A percentile compares a stretch with the other conserved stretches of the same genome.
Evolutionary conservation across 2,797 vertebrate genomes (phyloP).

Genomic region (Champsocephalus gunnari): DNA sequence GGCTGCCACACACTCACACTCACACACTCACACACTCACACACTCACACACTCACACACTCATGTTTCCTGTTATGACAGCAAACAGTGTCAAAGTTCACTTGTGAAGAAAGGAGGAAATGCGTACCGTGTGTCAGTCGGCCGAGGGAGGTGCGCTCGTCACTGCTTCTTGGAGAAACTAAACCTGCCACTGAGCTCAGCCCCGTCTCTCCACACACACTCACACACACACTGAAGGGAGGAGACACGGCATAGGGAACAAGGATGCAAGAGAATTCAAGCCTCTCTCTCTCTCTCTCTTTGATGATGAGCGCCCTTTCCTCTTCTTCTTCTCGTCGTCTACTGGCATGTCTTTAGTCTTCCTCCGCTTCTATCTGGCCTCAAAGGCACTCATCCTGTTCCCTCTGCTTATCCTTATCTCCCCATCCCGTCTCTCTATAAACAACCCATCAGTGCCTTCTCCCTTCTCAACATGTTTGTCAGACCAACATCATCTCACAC

Average conservation of each 20-base stretch:
- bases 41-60: constrained; percentile 13
- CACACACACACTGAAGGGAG: constrained; percentile 47
- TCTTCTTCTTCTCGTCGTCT: constrained; percentile 13
- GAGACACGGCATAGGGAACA: constrained; percentile 53
- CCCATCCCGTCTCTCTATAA: not conserved
- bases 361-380: constrained; percentile 17
- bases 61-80: constrained; percentile 27
- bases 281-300: constrained; percentile 22
- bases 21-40: constrained; percentile 10
- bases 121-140: constrained; percentile 51
- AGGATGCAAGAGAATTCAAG: constrained; percentile 35
- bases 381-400: not conserved
- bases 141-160: constrained; percentile 33
- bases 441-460: not conserved
- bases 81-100: constrained; percentile 16
- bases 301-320: constrained; percentile 18
- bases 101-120: constrained; percentile 57
- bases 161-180: constrained; percentile 46
- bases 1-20: not conserved
- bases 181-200: constrained; percentile 59
- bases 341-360: constrained; percentile 22
- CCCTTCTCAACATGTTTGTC: constrained; percentile 16
- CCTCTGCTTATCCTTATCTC: no score
- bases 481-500: constrained; percentile 26
- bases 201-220: constrained; percentile 16